These are phyloP conservation scores for Leptothorax acervorum DNA, from an alignment of 2,888 invertebrate species.

Conservation along the genomic window DNA sequence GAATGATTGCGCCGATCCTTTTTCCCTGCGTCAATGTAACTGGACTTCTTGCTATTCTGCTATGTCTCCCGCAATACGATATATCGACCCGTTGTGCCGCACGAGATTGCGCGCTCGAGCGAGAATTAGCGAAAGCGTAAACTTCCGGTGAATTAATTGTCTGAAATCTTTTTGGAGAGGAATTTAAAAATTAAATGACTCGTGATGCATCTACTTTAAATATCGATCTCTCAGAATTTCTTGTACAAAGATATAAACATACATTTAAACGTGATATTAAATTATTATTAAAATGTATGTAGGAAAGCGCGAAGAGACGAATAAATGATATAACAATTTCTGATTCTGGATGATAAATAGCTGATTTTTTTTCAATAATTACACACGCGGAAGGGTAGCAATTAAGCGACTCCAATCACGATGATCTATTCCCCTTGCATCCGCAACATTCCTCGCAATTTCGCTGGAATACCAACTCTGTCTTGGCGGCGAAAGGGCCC, in stretches of 20 bases:
- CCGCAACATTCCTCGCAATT: not conserved
- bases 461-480: not conserved
- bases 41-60: not conserved
- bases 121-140: constrained; percentile 5
- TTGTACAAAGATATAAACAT: not conserved
- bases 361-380: not conserved
- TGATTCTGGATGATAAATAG: not conserved
- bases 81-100: constrained; percentile 19
- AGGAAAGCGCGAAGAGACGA: not conserved
- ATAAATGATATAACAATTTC: not conserved
- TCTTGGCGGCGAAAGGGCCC: not conserved
- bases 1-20: constrained; percentile 30
- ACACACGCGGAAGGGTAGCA: not conserved
- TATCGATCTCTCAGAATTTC: not conserved
- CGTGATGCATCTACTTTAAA: not conserved
- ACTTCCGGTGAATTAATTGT: constrained; percentile 9
- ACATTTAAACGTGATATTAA: not conserved
- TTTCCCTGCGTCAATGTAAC: constrained; percentile 18
- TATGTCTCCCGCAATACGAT: constrained; percentile 2
- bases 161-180: not conserved
- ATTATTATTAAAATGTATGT: not conserved
- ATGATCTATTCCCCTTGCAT: not conserved
- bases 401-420: constrained; percentile 11
- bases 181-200: not conserved
- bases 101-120: constrained; percentile 4